A percentile compares a stretch with the other conserved stretches of the same genome.
These are phyloP conservation scores for Melinaea menophilus DNA, from an alignment of 2,888 invertebrate species.

Conservation along the genomic window DNA sequence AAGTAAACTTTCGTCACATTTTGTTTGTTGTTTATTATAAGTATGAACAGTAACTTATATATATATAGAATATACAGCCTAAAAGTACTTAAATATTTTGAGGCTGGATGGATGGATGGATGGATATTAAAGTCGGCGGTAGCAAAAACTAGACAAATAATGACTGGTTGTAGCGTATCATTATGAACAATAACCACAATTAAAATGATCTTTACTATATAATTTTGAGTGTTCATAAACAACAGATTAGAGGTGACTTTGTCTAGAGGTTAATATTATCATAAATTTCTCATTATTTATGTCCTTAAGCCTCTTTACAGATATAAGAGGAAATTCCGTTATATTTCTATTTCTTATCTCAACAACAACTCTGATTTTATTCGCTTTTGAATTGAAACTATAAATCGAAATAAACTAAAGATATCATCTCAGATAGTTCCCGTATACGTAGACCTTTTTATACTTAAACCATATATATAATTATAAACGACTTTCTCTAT, in stretches of 20 bases:
- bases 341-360: background rate
- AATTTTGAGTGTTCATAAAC: conserved; percentile 38
- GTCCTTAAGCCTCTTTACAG: conserved; percentile 21
- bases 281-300: conserved; percentile 31
- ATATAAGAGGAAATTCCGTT: conserved; percentile 9
- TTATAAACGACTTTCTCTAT: too few relatives aligned
- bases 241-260: conserved; percentile 40
- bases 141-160: conserved; percentile 41
- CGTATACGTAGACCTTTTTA: too few relatives aligned
- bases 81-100: background rate
- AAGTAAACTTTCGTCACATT: too few relatives aligned
- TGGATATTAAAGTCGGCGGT: conserved; percentile 27
- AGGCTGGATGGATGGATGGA: background rate
- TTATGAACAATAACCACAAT: conserved; percentile 42
- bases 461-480: too few relatives aligned
- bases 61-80: conserved; percentile 1
- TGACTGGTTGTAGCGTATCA: conserved; percentile 38
- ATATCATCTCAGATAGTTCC: too few relatives aligned
- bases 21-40: too few relatives aligned
- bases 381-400: too few relatives aligned
- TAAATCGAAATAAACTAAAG: too few relatives aligned
- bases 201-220: conserved; percentile 38
- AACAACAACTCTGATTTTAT: background rate
- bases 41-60: too few relatives aligned
- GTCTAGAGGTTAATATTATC: conserved; percentile 39